Conservation (phyloP, 2,888 invertebrate species). For the Chloroclystis v-ata region DNA sequence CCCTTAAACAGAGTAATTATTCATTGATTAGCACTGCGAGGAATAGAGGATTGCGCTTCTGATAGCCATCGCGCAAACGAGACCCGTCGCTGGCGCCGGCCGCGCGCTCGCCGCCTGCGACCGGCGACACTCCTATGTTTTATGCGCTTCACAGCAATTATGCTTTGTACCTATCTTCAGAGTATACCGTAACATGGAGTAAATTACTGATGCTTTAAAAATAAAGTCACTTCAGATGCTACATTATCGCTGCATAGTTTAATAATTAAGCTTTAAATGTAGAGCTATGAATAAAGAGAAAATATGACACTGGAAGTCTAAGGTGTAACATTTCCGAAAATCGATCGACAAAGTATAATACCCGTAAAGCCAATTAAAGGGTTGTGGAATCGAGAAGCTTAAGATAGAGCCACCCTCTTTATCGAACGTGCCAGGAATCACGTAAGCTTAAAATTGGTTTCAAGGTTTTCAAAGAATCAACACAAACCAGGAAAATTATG, state of each 20-base stretch:
- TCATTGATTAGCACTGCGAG: slow-evolving; percentile 78
- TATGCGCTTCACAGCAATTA: slow-evolving; percentile 5
- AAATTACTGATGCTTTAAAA: too few species aligned
- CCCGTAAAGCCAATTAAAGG: slow-evolving; percentile 6
- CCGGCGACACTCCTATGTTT: slow-evolving; percentile 12
- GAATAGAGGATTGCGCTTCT: slow-evolving; percentile 77
- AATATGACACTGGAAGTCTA: too few species aligned
- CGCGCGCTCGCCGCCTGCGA: slow-evolving; percentile 33
- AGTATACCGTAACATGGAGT: background rate
- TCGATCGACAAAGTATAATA: background rate
- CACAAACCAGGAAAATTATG: too few species aligned
- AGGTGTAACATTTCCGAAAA: background rate
- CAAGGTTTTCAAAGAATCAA: background rate
- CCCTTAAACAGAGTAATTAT: slow-evolving; percentile 79
- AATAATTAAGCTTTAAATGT: too few species aligned
- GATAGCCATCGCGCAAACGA: slow-evolving; percentile 76
- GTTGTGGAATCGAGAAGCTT: slow-evolving; percentile 6
- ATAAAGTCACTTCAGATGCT: too few species aligned
- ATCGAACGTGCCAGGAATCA: slow-evolving; percentile 37
- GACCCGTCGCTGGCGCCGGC: slow-evolving; percentile 70
- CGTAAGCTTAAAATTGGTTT: slow-evolving; percentile 23
- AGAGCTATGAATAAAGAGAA: too few species aligned
- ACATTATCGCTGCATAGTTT: too few species aligned
- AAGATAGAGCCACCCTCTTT: slow-evolving; percentile 26
- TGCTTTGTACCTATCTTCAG: slow-evolving; percentile 6